Conservation (phyloP, 2,113 vertebrate species). For the Gallinago media region DNA sequence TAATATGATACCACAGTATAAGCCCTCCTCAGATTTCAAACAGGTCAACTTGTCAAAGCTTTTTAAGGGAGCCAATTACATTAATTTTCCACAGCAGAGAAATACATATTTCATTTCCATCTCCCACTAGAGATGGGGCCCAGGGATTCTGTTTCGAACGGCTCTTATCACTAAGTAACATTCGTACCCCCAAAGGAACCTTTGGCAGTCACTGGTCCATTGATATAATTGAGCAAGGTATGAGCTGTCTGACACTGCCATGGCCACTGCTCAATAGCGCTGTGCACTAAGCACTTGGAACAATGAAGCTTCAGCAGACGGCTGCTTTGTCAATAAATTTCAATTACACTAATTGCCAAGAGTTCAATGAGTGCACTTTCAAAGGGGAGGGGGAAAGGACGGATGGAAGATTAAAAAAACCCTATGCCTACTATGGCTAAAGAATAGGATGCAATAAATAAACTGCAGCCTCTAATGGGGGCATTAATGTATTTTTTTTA, state of each 20-base stretch:
- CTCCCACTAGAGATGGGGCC: constrained; percentile 91
- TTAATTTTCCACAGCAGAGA: constrained; percentile 91
- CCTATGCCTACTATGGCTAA: constrained; percentile 68
- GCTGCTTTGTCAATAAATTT: constrained; percentile 95
- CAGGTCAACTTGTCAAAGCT: constrained; percentile 87
- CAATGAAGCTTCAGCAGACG: constrained; percentile 87
- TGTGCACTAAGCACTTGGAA: constrained; percentile 84
- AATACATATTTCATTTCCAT: constrained; percentile 92
- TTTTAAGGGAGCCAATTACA: constrained; percentile 89
- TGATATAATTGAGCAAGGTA: constrained; percentile 93
- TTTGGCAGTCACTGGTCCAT: constrained; percentile 92
- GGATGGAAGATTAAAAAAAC: constrained; percentile 71
- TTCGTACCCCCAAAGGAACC: constrained; percentile 92
- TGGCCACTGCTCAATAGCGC: constrained; percentile 81
- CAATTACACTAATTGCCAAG: constrained; percentile 97
- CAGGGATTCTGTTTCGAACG: constrained; percentile 88
- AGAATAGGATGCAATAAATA: constrained; percentile 81
- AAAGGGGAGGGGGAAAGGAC: constrained; percentile 70
- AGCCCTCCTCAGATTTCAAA: constrained; percentile 84
- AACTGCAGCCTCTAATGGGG: constrained; percentile 83
- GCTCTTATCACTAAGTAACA: constrained; percentile 98
- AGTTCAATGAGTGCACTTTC: constrained; percentile 90
- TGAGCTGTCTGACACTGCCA: constrained; percentile 84
- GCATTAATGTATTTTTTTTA: constrained; percentile 81
- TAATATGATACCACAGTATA: constrained; percentile 76